Evolutionary conservation across 2,797 vertebrate species (phyloP).

Genomic region (Platalea minor): DNA sequence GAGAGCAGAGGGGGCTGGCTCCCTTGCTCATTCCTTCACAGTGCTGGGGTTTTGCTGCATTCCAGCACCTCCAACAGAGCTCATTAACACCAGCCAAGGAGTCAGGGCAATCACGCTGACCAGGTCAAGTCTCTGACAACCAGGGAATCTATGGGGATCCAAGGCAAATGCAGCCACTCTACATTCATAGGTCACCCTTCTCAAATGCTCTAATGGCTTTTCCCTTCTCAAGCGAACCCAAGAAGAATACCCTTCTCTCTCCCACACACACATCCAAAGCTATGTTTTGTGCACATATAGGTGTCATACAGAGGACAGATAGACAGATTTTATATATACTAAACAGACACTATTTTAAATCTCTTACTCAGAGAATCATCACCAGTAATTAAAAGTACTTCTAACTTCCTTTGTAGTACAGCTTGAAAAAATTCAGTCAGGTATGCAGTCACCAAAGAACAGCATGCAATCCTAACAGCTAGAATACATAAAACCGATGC

Average conservation of each 20-base stretch:
- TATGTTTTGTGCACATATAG: accelerated
- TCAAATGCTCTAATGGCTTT: not conserved
- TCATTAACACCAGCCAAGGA: not conserved
- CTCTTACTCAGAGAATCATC: not conserved
- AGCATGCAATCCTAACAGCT: not conserved
- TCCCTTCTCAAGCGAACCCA: not conserved
- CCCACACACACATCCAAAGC: not conserved
- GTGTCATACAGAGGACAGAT: not conserved
- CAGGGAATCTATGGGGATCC: not conserved
- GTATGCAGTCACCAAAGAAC: not conserved
- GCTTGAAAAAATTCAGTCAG: not conserved
- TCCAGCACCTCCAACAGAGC: not conserved
- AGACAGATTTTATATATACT: not conserved
- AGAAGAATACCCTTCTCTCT: not conserved
- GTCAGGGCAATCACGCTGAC: not conserved
- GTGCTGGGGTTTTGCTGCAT: not conserved
- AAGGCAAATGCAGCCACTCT: not conserved
- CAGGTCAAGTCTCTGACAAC: accelerated
- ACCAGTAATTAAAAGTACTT: not conserved
- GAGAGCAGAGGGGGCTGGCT: not conserved
- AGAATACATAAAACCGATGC: not conserved
- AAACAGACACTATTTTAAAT: not conserved
- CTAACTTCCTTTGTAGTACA: not conserved
- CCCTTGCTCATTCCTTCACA: too few species aligned
- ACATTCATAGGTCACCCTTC: not conserved